These are phyloP conservation scores for Sebastes vulpes DNA, from an alignment of 2,797 vertebrate species.

Conservation along the genomic window DNA sequence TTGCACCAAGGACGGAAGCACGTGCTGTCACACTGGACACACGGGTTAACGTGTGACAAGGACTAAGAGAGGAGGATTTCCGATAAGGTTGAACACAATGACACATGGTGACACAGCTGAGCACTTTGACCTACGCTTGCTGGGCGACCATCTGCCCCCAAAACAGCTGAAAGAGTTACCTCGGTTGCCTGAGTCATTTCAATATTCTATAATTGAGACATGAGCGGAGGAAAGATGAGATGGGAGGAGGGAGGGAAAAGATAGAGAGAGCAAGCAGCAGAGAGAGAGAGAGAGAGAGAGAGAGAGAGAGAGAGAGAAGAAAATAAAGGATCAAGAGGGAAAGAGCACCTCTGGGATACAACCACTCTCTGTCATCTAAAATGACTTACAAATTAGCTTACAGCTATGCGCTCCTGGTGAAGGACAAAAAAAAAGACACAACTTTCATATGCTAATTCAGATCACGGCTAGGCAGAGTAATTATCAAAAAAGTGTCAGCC, in stretches of 20 bases:
- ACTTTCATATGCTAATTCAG: constrained; percentile 86
- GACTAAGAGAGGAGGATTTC: constrained; percentile 30
- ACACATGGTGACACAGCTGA: constrained; percentile 28
- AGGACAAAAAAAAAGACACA: constrained; percentile 41
- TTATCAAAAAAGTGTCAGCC: constrained; percentile 71
- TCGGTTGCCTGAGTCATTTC: constrained; percentile 35
- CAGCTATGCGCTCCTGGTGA: constrained; percentile 65
- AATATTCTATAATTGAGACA: constrained; percentile 69
- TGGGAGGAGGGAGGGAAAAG: constrained; percentile 25
- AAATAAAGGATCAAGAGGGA: constrained; percentile 73
- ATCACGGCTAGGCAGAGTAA: constrained; percentile 76
- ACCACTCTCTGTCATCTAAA: constrained; percentile 82
- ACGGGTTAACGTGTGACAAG: constrained; percentile 32
- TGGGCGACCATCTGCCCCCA: constrained; percentile 55
- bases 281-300: not conserved
- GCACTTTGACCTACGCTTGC: constrained; percentile 40
- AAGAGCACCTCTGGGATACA: constrained; percentile 80
- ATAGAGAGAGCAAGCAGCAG: not conserved
- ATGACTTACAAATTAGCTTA: constrained; percentile 85
- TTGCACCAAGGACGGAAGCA: constrained; percentile 18
- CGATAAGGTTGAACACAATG: constrained; percentile 13
- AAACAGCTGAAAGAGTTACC: constrained; percentile 31
- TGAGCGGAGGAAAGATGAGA: constrained; percentile 37
- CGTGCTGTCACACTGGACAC: not conserved
- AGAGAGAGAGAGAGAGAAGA: constrained; percentile 6